Evolutionary conservation across 2,888 invertebrate species (phyloP).

Genomic region (Cryptus viduatorius): DNA sequence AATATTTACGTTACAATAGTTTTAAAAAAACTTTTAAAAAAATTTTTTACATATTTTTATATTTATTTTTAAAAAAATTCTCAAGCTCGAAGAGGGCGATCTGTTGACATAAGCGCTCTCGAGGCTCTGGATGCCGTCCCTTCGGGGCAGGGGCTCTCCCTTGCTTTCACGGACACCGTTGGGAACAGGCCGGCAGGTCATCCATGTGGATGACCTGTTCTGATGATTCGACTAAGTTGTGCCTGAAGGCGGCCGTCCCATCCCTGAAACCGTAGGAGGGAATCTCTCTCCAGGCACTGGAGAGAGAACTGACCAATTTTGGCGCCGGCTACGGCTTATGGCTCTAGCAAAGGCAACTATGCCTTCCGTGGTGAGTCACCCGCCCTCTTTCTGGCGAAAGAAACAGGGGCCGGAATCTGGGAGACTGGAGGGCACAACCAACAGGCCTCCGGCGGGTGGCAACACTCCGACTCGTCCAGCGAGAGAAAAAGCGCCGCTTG

Average conservation of each 20-base stretch:
- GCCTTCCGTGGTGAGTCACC: not conserved
- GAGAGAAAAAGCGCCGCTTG: not conserved
- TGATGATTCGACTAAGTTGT: constrained; percentile 8
- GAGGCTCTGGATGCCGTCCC: constrained; percentile 33
- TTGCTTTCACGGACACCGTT: constrained; percentile 41
- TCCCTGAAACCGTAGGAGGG: constrained; percentile 18
- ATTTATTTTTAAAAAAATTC: too few species aligned
- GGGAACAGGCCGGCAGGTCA: constrained; percentile 29
- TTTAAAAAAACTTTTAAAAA: too few species aligned
- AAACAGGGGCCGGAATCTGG: not conserved
- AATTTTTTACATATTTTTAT: too few species aligned
- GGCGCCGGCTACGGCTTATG: not conserved
- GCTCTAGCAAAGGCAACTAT: not conserved
- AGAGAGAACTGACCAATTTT: too few species aligned
- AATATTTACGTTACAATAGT: too few species aligned
- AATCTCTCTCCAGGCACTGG: not conserved
- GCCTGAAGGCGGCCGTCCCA: constrained; percentile 5
- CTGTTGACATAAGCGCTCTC: not conserved
- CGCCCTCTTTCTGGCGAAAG: not conserved
- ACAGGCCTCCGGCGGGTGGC: not conserved
- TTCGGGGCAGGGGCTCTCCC: constrained; percentile 11
- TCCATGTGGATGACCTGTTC: constrained; percentile 46
- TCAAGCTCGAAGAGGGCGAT: not conserved
- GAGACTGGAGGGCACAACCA: not conserved
- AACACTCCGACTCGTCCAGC: not conserved